Conservation (phyloP, 2,113 vertebrate genomes). For the Todiramphus saurophagus region DNA sequence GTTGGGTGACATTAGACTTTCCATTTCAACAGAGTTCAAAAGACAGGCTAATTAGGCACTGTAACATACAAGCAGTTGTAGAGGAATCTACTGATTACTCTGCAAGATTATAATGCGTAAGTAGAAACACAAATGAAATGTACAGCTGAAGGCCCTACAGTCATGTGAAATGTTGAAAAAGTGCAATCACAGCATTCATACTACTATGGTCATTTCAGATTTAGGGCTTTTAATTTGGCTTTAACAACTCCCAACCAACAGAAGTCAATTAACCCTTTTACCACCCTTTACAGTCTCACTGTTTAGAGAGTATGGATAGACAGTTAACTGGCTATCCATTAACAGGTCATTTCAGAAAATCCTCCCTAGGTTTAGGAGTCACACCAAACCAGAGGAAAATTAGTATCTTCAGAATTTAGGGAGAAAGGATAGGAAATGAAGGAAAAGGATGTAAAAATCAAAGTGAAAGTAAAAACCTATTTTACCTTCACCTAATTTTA, state of each 20-base stretch:
- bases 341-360: not conserved
- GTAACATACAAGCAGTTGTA: not conserved
- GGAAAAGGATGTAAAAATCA: not conserved
- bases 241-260: not conserved
- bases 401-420: not conserved
- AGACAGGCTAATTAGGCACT: not conserved
- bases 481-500: not conserved
- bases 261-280: not conserved
- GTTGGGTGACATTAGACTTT: not conserved
- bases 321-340: not conserved
- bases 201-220: not conserved
- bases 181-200: not conserved
- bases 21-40: not conserved
- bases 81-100: not conserved
- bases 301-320: not conserved
- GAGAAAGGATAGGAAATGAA: not conserved
- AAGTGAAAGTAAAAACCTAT: not conserved
- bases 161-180: not conserved
- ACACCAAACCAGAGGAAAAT: not conserved
- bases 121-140: not conserved
- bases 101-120: not conserved
- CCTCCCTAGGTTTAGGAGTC: not conserved
- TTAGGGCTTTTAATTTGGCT: not conserved
- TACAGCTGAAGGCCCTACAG: not conserved
- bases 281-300: not conserved